A percentile compares a stretch with the other conserved stretches of the same genome.
These are phyloP conservation scores for Biston betularia DNA, from an alignment of 2,888 invertebrate species.

Conservation along the genomic window DNA sequence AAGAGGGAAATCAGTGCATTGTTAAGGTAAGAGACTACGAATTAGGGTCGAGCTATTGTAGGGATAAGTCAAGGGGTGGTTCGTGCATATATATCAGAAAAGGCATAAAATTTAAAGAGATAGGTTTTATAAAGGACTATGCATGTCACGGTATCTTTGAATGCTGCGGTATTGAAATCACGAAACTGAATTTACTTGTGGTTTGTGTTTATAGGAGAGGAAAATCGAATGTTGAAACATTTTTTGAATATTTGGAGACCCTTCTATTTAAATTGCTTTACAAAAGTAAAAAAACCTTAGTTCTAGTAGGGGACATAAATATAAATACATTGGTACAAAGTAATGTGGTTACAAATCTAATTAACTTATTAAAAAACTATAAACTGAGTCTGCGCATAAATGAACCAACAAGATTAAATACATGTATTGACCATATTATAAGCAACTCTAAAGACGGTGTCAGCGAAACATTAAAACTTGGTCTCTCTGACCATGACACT, in stretches of 20 bases:
- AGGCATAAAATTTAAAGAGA: background rate
- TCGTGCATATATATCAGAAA: conserved; percentile 3
- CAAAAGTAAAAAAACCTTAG: background rate
- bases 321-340: background rate
- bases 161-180: background rate
- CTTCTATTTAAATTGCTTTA: too few species aligned
- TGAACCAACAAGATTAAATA: too few species aligned
- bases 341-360: background rate
- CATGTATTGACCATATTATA: too few species aligned
- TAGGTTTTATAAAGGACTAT: background rate
- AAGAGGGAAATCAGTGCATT: background rate
- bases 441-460: too few species aligned
- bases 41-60: too few species aligned
- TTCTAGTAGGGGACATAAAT: conserved; percentile 14
- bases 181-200: background rate
- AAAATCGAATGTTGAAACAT: background rate
- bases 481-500: too few species aligned
- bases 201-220: background rate
- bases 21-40: background rate
- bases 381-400: too few species aligned
- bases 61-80: background rate
- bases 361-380: too few species aligned
- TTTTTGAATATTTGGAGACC: too few species aligned
- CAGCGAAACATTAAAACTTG: too few species aligned
- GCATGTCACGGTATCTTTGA: background rate